Evolutionary conservation across 2,113 vertebrate genomes (phyloP), one percentile per base, ranked within the genome.

Genomic region (Onychorhynchus coronatus): DNA sequence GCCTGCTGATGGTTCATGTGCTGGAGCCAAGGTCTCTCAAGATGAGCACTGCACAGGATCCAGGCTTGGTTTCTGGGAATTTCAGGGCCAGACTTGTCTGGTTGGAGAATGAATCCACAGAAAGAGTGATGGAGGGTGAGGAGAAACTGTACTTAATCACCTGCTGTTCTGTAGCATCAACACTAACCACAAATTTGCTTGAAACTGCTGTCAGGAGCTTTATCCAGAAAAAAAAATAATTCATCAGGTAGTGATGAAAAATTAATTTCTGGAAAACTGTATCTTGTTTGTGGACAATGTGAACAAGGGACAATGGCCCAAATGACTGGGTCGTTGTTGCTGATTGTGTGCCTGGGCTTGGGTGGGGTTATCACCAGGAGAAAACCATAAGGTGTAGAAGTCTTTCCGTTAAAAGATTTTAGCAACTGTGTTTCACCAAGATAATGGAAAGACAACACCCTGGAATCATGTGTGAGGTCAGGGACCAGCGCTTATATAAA

Each of bases 271-370:
- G 61, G 41, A 73, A 84, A 92, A 68, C 6, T 55, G 1, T 12
- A 17, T 59, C 62, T 91, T 93, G 24, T 78, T 56, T 41, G 25
- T 55, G 61, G 61, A 20, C 56, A 55, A 37, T 25, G 41, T 46
- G 68, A 67, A 77, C 25, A 56, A 46, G 27, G 20, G 25, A 62
- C 4, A 10, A 6, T 12, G 65, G 39, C 63, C 50, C 42, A 41
- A 71, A 41, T 33, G 44, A 31, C 24, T 0, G 0, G 13, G 31
- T 68, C 0, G 0, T 63, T 3, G 0, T 31, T 78, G 56, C n/a
- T 68, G 44, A 10, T 52, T 59, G 3, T 55, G 41, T 78, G 35
- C 44, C 47, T 41, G 25, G 44, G 41, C 24, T 63, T 75, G 62
- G 24, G 12, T 37, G 73, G 58, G 18, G 25, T 74, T 79, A 56